Evolutionary conservation across 1,140 invertebrate species (phyloP).

Genomic region (Drosophila teissieri): DNA sequence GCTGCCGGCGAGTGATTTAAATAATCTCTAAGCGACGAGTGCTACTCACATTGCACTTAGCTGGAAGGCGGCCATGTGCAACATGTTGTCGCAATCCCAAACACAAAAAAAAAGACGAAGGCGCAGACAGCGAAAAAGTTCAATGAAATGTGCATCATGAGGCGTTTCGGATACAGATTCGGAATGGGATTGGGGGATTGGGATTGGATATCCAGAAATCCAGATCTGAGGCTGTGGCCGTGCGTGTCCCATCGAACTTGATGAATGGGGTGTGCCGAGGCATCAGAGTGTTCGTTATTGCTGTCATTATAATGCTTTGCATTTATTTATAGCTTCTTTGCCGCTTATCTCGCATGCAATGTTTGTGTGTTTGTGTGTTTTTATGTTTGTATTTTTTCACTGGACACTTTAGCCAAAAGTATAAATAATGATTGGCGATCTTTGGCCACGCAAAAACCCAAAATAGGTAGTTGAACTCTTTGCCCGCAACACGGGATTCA

Average conservation of each 20-base stretch:
- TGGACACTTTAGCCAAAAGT: constrained; percentile 34
- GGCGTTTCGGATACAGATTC: constrained; percentile 3
- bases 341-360: constrained; percentile 42
- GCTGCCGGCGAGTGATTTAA: constrained; percentile 58
- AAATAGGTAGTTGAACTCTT: constrained; percentile 68
- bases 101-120: constrained; percentile 5
- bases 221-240: constrained; percentile 28
- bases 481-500: constrained; percentile 44
- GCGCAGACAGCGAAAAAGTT: constrained; percentile 57
- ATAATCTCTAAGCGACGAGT: constrained; percentile 71
- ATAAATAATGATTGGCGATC: constrained; percentile 44
- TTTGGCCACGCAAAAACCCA: constrained; percentile 24
- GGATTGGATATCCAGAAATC: constrained; percentile 1
- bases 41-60: constrained; percentile 80
- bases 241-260: constrained; percentile 68
- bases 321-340: constrained; percentile 69
- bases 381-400: neutral
- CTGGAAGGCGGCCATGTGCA: constrained; percentile 66
- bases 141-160: constrained; percentile 60
- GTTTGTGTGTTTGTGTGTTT: constrained; percentile 9
- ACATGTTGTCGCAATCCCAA: constrained; percentile 72
- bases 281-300: constrained; percentile 77
- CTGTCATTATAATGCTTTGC: constrained; percentile 77
- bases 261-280: constrained; percentile 78
- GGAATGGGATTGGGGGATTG: neutral